Evolutionary conservation across 2,888 invertebrate species (phyloP), one percentile per base, ranked within the genome.

Genomic region (Scrobipalpa atriplicella): DNA sequence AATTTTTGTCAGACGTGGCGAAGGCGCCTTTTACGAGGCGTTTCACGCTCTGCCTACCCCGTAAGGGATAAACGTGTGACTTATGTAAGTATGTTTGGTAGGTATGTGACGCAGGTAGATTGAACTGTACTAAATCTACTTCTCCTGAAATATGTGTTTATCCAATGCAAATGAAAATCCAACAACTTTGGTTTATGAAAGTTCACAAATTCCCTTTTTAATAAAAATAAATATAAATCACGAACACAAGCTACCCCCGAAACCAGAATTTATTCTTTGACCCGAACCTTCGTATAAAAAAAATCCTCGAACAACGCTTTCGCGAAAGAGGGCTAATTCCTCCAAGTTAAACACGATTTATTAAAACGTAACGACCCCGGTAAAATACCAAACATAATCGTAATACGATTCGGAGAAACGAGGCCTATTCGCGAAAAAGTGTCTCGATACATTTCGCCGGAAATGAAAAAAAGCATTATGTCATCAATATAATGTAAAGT

Each of bases 331-430:
- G n/a, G 79, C 81, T 86, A 84, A 84, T 84, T 81, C 81, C 75
- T 76, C 69, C 86, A 87, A 87, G 88, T 87, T 86, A 87, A 85
- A 80, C 70, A 76, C 83, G 87, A 89, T 89, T 88, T 88, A 89
- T 86, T 83, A 82, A n/a, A 78, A 80, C 83, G 83, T 85, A 85
- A 86, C 86, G 84, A 83, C 83, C 79, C 82, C 80, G 82, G 82
- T 84, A 81, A 85, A 85, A 85, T 82, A 80, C 79, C 79, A 69
- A 75, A 78, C 83, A 86, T 87, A 88, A 88, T 88, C 87, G 71
- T 67, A 68, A 63, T 47, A 51, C 63, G 63, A 7, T 63, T 62
- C 58, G 5, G 29, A 6, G 38, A 36, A 58, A n/a, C n/a, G 10
- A 47, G 13, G 1, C n/a, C 8, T 16, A 7, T n/a, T 47, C n/a